Evolutionary conservation across 35 echinoderm and acorn worm species (phyloP).

Genomic region (Strongylocentrotus purpuratus): DNA sequence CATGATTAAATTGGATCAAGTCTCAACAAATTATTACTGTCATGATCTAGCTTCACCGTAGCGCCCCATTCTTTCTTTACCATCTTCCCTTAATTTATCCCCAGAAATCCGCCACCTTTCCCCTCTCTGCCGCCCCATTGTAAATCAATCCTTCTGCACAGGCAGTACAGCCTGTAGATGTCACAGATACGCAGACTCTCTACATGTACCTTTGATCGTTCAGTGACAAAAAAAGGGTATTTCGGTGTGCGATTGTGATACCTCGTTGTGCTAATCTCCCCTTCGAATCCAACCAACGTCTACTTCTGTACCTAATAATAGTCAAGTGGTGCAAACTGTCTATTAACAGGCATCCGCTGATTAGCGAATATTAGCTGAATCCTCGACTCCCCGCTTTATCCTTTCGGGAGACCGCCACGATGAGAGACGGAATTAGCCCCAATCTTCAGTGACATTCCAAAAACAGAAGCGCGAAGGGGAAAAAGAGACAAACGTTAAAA

Average conservation of each 20-base stretch:
- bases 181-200: neutral
- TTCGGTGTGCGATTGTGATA: neutral
- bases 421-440: neutral
- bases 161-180: neutral
- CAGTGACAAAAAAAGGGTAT: neutral
- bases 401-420: neutral
- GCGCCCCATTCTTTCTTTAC: neutral
- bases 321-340: neutral
- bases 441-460: neutral
- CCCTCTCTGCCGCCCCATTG: neutral
- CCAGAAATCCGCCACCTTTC: neutral
- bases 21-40: too few species aligned
- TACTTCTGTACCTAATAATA: neutral
- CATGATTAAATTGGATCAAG: too few species aligned
- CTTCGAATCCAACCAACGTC: neutral
- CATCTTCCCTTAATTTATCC: neutral
- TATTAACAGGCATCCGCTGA: slow-evolving; percentile 10
- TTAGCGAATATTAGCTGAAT: slow-evolving; percentile 12
- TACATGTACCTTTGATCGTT: neutral
- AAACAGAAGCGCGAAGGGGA: neutral
- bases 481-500: neutral
- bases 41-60: too few species aligned
- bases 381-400: neutral
- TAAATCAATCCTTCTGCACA: neutral
- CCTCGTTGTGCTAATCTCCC: neutral